A percentile compares a stretch with the other conserved stretches of the same genome.
phyloP scores from a whole-genome alignment of 1,140 invertebrate genomes.

The Euglossa dilemma region DNA sequence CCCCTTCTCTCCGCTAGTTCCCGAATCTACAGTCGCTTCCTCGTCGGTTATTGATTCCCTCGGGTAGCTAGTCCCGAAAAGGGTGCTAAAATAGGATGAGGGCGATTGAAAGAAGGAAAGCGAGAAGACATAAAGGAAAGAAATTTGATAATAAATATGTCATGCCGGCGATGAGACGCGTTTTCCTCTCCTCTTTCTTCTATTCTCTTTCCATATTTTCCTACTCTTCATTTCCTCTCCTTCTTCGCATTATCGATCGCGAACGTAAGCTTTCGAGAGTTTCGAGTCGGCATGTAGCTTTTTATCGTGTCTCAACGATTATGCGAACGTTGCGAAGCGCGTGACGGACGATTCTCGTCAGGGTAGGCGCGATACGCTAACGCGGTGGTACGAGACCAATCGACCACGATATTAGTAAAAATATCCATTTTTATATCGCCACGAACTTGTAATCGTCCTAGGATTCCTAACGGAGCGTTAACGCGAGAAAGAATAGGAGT shows the following conservation, averaged over 20 bases:
- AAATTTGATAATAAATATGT: neutral
- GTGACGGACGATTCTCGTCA: neutral
- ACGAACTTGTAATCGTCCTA: too few species aligned
- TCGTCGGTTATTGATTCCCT: conserved; percentile 82
- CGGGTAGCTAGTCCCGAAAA: conserved; percentile 75
- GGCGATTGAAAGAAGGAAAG: conserved; percentile 43
- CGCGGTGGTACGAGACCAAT: too few species aligned
- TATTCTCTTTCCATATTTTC: neutral
- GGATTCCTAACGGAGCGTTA: too few species aligned
- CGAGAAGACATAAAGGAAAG: neutral
- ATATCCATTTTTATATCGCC: too few species aligned
- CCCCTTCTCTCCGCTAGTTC: conserved; percentile 29
- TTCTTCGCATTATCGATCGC: neutral
- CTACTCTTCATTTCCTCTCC: neutral
- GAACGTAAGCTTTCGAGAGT: neutral
- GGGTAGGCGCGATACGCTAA: too few species aligned
- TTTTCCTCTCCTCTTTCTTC: too few species aligned
- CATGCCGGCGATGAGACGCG: neutral
- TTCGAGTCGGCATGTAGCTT: neutral
- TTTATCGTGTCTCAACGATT: too few species aligned
- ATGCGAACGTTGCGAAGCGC: too few species aligned
- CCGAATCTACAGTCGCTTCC: conserved; percentile 65
- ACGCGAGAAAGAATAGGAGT: neutral
- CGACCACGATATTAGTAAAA: too few species aligned
- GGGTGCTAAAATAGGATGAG: conserved; percentile 64